Percentiles rank a stretch among this genome's conserved stretches.
Evolutionary conservation across 53 echinoderm and acorn worm species (phyloP).

Genomic region (Stichopus horrens): DNA sequence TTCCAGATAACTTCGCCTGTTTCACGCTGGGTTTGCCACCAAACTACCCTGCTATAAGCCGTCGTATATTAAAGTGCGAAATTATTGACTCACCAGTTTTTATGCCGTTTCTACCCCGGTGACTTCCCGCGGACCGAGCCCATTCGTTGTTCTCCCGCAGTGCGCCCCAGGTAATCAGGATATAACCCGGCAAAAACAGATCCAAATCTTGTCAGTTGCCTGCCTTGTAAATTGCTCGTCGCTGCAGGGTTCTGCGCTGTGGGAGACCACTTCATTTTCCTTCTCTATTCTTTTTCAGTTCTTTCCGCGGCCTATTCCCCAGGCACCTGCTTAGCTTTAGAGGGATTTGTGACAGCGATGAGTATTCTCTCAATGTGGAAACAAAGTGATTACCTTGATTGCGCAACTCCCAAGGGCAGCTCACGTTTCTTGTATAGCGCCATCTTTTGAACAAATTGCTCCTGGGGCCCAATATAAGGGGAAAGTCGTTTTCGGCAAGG

Average conservation of each 20-base stretch:
- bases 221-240: constrained; percentile 50
- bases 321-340: constrained; percentile 47
- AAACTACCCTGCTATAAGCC: constrained; percentile 23
- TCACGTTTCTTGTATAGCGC: constrained; percentile 45
- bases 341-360: constrained; percentile 51
- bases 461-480: background rate
- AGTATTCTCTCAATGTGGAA: constrained; percentile 38
- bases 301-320: constrained; percentile 49
- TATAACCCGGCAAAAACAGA: constrained; percentile 49
- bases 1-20: constrained; percentile 27
- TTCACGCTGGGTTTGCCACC: constrained; percentile 45
- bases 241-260: constrained; percentile 58
- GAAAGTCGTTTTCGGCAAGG: background rate
- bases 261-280: constrained; percentile 56
- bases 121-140: constrained; percentile 50
- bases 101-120: constrained; percentile 32
- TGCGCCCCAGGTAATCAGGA: constrained; percentile 55
- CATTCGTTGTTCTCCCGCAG: constrained; percentile 45
- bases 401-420: constrained; percentile 48
- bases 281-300: constrained; percentile 43
- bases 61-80: constrained; percentile 41
- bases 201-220: constrained; percentile 50
- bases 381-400: constrained; percentile 52
- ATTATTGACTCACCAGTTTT: constrained; percentile 50
- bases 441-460: constrained; percentile 28